Evolutionary conservation across 2,113 vertebrate species (phyloP), one percentile per base, ranked within the genome.

Genomic region (Dunckerocampus dactyliophorus): DNA sequence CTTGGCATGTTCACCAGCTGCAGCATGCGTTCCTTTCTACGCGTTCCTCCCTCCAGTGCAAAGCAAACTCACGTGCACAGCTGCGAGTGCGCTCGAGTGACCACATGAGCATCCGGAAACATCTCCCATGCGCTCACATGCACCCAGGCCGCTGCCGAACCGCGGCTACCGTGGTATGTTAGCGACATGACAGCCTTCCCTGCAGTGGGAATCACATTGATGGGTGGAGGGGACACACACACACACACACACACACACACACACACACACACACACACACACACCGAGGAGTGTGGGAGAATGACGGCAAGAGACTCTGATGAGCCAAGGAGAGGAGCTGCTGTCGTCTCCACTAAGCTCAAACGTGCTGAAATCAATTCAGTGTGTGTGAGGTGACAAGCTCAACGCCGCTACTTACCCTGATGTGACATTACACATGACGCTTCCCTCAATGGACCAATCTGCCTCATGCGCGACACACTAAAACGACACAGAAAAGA

Each of bases 141-240:
- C 39, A 42, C 12, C 39, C 39, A 4, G 10, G 12, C 39, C 39
- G 39, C 39, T 2, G 39, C 39, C 39, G 39, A 4, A 43, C 39
- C 6, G 3, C 4, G 39, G 13, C 39, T 43, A n/a, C 15, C 4
- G 17, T 8, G 43, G 55, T 15, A 21, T 60, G 60, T 46, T 50
- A 56, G 71, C 59, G 55, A 62, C 15, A 16, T 67, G 69, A 73
- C 76, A 57, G 57, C 17, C 47, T 71, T 19, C 22, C 28, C 42
- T 75, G 48, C 19, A 63, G 63, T 63, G 60, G n/a, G 65, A 59
- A 62, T 74, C 43, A 59, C 72, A 51, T 45, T 48, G 62, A 77
- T 69, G 59, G 22, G 45, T 47, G 10, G 22, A 24, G 8, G 43
- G 42, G 20, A 67, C 28, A 49, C 45, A 39, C 28, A 24, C 8